A percentile compares a stretch with the other conserved stretches of the same genome.
These are phyloP conservation scores for Sphecodes monilicornis DNA, from an alignment of 2,888 invertebrate species.

Conservation along the genomic window DNA sequence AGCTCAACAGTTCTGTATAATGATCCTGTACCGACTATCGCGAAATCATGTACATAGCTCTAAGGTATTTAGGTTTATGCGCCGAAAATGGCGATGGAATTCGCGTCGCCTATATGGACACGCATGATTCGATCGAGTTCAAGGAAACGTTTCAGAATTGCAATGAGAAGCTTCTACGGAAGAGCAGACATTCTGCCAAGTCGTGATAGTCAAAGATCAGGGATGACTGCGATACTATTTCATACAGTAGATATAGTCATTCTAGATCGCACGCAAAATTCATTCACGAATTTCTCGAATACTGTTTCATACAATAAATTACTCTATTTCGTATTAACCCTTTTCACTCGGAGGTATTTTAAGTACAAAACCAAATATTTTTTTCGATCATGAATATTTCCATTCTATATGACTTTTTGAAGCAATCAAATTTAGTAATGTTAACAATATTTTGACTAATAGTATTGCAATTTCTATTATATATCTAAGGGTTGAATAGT, in stretches of 20 bases:
- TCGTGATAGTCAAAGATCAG: neutral
- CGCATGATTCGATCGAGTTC: neutral
- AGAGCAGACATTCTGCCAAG: neutral
- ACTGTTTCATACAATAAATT: too few relatives aligned
- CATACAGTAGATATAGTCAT: neutral
- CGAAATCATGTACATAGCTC: conserved; percentile 48
- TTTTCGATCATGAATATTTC: too few relatives aligned
- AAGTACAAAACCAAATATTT: too few relatives aligned
- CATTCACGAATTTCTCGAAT: neutral
- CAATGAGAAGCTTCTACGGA: neutral
- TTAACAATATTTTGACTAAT: too few relatives aligned
- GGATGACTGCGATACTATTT: neutral
- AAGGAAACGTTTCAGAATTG: neutral
- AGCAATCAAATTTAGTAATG: too few relatives aligned
- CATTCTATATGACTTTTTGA: too few relatives aligned
- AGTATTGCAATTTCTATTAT: too few relatives aligned
- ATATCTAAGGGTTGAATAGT: too few relatives aligned
- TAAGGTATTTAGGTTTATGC: conserved; percentile 51
- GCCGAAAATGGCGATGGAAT: conserved; percentile 30
- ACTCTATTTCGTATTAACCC: too few relatives aligned
- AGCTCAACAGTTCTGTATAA: neutral
- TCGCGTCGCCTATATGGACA: neutral
- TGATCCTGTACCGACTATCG: neutral
- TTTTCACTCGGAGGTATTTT: too few relatives aligned
- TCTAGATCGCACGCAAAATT: neutral